Evolutionary conservation across 2,888 invertebrate species (phyloP).

Genomic region (Heliconius erato): DNA sequence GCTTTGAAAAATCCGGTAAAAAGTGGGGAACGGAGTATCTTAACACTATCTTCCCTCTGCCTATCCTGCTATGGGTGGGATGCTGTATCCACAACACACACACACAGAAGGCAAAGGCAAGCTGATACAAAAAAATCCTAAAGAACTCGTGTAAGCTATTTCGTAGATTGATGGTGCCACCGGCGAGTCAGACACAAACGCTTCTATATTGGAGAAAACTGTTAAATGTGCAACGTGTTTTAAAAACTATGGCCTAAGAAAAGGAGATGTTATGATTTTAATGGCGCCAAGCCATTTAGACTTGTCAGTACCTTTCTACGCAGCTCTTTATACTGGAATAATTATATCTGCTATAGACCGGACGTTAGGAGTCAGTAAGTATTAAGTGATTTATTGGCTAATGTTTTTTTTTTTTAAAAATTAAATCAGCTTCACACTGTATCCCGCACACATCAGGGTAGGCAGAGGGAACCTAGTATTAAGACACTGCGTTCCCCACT

Average conservation of each 20-base stretch:
- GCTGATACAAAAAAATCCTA: too few relatives aligned
- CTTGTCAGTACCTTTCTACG: conserved; percentile 75
- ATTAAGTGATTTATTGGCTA: neutral
- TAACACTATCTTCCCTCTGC: too few relatives aligned
- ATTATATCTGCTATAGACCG: conserved; percentile 64
- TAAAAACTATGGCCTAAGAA: conserved; percentile 65
- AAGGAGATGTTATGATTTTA: conserved; percentile 75
- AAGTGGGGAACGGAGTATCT: too few relatives aligned
- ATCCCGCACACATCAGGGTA: too few relatives aligned
- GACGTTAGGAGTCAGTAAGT: conserved; percentile 65
- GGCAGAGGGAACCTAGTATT: too few relatives aligned
- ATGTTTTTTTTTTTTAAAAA: too few relatives aligned
- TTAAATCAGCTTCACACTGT: too few relatives aligned
- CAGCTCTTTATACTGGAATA: conserved; percentile 76
- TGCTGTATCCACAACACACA: too few relatives aligned
- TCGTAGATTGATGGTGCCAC: conserved; percentile 58
- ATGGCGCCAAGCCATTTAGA: conserved; percentile 79
- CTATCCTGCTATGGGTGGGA: too few relatives aligned
- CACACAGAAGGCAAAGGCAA: too few relatives aligned
- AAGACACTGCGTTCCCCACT: too few relatives aligned
- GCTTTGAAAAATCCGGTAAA: too few relatives aligned
- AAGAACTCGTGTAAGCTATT: neutral
- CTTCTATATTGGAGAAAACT: conserved; percentile 63
- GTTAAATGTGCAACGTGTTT: conserved; percentile 71
- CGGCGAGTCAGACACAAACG: conserved; percentile 69